phyloP scores from a whole-genome alignment of 2,888 invertebrate genomes.

The Tipula confusa region DNA sequence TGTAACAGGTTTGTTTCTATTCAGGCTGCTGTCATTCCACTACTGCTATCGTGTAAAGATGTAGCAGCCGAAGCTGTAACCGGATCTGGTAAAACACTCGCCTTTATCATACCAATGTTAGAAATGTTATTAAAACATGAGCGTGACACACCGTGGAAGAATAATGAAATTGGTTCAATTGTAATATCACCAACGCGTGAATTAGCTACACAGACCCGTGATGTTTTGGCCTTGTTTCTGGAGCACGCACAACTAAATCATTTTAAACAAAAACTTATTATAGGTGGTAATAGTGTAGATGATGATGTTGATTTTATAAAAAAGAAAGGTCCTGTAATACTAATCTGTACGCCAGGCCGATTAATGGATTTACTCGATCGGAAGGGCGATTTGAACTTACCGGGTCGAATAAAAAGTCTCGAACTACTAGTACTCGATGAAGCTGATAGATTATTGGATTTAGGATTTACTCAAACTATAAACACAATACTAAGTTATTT shows the following conservation, averaged over 20 bases:
- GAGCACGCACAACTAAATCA: slow-evolving; percentile 52
- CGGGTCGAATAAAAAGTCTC: slow-evolving; percentile 69
- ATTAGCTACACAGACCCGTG: slow-evolving; percentile 82
- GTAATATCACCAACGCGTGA: slow-evolving; percentile 96
- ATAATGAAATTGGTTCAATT: slow-evolving; percentile 77
- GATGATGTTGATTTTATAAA: slow-evolving; percentile 66
- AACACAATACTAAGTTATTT: slow-evolving; percentile 85
- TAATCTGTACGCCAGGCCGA: slow-evolving; percentile 93
- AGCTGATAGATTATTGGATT: slow-evolving; percentile 89
- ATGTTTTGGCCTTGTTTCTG: slow-evolving; percentile 56
- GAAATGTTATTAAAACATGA: slow-evolving; percentile 70
- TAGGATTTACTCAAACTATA: slow-evolving; percentile 82
- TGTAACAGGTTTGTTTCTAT: no score
- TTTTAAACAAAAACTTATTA: slow-evolving; percentile 59
- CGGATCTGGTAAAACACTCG: slow-evolving; percentile 96
- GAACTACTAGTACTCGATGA: slow-evolving; percentile 93
- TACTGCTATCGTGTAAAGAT: slow-evolving; percentile 86
- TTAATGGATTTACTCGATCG: slow-evolving; percentile 79
- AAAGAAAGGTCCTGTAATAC: slow-evolving; percentile 71
- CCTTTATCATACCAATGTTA: slow-evolving; percentile 88
- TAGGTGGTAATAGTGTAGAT: slow-evolving; percentile 81
- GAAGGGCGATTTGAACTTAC: slow-evolving; percentile 64
- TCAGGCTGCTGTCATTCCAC: slow-evolving; percentile 83
- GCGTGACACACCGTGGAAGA: slow-evolving; percentile 59
- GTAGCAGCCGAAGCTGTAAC: slow-evolving; percentile 98